phyloP scores from a whole-genome alignment of 2,888 invertebrate genomes.

The Coecobrya sp. region DNA sequence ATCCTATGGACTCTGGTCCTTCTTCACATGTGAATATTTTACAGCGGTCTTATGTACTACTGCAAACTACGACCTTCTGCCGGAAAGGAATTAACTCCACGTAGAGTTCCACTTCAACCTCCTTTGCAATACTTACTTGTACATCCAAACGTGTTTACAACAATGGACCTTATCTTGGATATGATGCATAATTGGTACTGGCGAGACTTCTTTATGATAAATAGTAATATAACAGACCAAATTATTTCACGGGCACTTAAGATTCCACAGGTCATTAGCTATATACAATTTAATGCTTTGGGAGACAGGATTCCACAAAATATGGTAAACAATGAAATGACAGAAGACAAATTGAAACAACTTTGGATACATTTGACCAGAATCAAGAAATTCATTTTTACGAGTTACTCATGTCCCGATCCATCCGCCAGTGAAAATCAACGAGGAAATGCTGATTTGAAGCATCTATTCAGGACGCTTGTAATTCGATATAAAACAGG shows the following conservation, averaged over 20 bases:
- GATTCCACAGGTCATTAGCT: background rate
- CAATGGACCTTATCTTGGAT: background rate
- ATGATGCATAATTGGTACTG: background rate
- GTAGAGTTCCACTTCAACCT: background rate
- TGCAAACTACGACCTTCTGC: conserved; percentile 39
- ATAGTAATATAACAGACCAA: too few relatives aligned
- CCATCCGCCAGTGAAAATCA: background rate
- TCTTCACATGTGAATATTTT: background rate
- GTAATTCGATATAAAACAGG: background rate
- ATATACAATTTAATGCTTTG: background rate
- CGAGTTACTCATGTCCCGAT: background rate
- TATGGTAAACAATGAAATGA: background rate
- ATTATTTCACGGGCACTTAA: background rate
- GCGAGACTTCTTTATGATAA: too few relatives aligned
- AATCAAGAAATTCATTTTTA: background rate
- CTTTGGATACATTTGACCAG: background rate
- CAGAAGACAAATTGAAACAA: background rate
- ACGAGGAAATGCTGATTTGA: background rate
- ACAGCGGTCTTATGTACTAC: conserved; percentile 33
- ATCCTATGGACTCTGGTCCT: conserved; percentile 19
- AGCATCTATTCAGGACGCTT: background rate
- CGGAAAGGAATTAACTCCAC: background rate
- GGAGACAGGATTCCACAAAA: background rate
- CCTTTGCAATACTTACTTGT: background rate
- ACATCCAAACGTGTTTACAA: background rate